Base-by-base conservation (phyloP, 2,113 vertebrate genomes). In the Nyctereutes procyonoides region DNA sequence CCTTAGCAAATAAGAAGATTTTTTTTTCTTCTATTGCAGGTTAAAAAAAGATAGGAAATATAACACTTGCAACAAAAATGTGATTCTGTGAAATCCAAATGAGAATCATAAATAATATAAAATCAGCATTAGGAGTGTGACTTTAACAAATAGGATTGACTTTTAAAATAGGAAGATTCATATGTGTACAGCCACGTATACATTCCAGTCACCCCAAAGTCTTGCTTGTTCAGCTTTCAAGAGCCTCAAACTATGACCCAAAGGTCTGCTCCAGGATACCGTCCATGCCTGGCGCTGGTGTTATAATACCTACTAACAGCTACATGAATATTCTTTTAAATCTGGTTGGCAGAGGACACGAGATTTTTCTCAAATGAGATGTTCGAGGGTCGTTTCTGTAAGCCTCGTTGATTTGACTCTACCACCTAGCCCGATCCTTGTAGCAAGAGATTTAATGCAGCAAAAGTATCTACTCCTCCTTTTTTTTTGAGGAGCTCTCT, bases 1-100 rank as follows among this genome's bases (percentile, higher is more conserved):
- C 98, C 99, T 99, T 99, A 98, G 98, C 98, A 99, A 99, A 99
- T 98, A 99, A 98, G 98, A 95, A 98, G 96, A 91, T 88, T 98
- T 96, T 35, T 38, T 76, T 80, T 12, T 2, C 96, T 96, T 97
- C 96, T 97, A 98, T 97, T 98, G 93, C 97, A 98, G 97, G 96
- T 94, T 97, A 95, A 92, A 96, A 95, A 97, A 98, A 60, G 90
- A 77, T 22, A 92, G 74, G 83, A 98, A 98, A 97, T 95, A 82
- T 26, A 97, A 96, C n/a, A 19, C 88, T 97, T 95, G 51, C 96
- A 98, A 97, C 97, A 98, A 98, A 98, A 98, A 98, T 97, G 97
- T 85, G 74, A 98, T 88, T 97, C 89, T 98, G 58, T 98, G 97
- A 98, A 98, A 98, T 94, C 82, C 94, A 98, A 97, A 96, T 22